phyloP scores from a whole-genome alignment of 2,113 vertebrate genomes.

The Tachysurus fulvidraco region DNA sequence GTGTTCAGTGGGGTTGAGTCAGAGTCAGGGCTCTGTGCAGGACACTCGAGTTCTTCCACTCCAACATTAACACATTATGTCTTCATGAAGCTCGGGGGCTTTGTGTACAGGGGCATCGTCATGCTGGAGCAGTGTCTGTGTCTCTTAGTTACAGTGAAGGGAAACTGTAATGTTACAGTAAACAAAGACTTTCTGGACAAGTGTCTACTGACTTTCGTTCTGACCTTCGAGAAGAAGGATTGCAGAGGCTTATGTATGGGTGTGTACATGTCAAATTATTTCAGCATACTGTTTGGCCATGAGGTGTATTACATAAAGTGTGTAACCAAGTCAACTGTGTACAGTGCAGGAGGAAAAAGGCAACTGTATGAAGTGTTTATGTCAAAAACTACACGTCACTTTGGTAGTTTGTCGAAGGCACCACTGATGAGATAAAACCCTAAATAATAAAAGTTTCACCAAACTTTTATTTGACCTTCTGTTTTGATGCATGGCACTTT shows the following conservation, averaged over 20 bases:
- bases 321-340: background rate
- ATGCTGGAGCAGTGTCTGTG: no score
- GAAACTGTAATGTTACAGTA: no score
- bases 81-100: background rate
- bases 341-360: no score
- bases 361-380: background rate
- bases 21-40: background rate
- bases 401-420: background rate
- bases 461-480: background rate
- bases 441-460: background rate
- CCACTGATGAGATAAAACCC: background rate
- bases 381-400: background rate
- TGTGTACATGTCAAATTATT: background rate
- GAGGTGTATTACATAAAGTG: background rate
- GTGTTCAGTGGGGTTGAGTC: background rate
- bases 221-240: background rate
- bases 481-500: background rate
- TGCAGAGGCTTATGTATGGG: background rate
- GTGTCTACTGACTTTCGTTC: background rate
- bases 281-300: background rate
- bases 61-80: background rate
- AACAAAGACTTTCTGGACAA: background rate
- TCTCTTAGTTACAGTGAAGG: no score
- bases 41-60: background rate
- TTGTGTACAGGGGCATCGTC: background rate